phyloP scores from a whole-genome alignment of 2,113 vertebrate genomes.

The Gyps fulvus region DNA sequence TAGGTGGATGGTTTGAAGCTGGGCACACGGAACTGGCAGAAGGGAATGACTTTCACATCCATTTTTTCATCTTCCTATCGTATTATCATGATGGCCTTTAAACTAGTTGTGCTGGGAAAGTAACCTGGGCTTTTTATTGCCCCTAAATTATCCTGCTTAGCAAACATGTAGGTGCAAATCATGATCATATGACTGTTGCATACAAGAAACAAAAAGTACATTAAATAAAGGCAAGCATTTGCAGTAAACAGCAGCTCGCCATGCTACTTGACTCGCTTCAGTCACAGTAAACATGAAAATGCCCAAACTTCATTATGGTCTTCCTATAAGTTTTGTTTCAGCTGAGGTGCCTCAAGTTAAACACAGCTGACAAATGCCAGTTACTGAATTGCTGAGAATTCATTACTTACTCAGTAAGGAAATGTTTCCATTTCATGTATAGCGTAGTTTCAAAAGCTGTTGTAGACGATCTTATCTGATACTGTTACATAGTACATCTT shows the following conservation, averaged over 20 bases:
- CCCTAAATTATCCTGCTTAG: background rate
- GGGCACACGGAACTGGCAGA: accelerated
- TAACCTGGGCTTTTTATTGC: background rate
- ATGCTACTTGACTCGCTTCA: background rate
- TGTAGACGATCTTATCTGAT: background rate
- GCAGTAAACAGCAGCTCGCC: background rate
- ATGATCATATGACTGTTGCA: background rate
- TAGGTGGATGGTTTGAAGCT: accelerated
- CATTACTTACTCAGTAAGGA: background rate
- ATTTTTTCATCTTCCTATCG: background rate
- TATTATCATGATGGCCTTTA: background rate
- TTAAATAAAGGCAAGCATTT: background rate
- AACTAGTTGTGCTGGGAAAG: background rate
- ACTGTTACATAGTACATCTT: background rate
- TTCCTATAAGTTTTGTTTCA: background rate
- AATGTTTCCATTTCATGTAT: background rate
- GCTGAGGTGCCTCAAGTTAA: background rate
- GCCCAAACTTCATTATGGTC: background rate
- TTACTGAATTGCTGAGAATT: background rate
- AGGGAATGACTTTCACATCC: background rate
- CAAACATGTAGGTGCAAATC: background rate
- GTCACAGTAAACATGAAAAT: background rate
- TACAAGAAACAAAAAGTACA: background rate
- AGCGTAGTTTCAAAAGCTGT: background rate
- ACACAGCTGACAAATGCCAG: background rate